These are phyloP conservation scores for Cremastobaeus sp. DNA, from an alignment of 2,888 invertebrate genomes.

Conservation along the genomic window DNA sequence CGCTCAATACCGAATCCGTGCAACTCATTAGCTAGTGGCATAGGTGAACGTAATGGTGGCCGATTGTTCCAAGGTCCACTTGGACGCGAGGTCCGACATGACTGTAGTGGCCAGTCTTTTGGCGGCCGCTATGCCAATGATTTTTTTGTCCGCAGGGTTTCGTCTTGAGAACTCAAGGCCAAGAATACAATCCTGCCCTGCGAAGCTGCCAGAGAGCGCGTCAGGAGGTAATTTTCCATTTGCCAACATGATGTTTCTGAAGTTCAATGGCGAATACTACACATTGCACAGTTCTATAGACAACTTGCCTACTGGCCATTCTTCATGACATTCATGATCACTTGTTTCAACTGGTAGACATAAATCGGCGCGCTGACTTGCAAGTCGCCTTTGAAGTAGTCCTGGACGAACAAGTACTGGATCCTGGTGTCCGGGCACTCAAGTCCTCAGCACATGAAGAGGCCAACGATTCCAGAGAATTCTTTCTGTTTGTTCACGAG, in stretches of 20 bases:
- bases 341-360: slow-evolving; percentile 85
- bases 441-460: slow-evolving; percentile 88
- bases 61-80: slow-evolving; percentile 94
- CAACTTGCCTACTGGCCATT: slow-evolving; percentile 92
- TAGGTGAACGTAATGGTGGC: slow-evolving; percentile 97
- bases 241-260: slow-evolving; percentile 98
- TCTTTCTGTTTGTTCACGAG: slow-evolving; percentile 85
- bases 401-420: slow-evolving; percentile 85
- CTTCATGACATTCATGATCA: slow-evolving; percentile 91
- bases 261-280: slow-evolving; percentile 96
- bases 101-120: slow-evolving; percentile 94
- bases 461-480: slow-evolving; percentile 84
- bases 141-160: slow-evolving; percentile 85
- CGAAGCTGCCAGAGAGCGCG: slow-evolving; percentile 93
- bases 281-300: slow-evolving; percentile 91
- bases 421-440: slow-evolving; percentile 26
- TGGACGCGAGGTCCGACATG: slow-evolving; percentile 88
- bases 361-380: slow-evolving; percentile 81
- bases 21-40: slow-evolving; percentile 93
- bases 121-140: slow-evolving; percentile 96
- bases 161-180: slow-evolving; percentile 96
- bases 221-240: slow-evolving; percentile 98
- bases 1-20: slow-evolving; percentile 91
- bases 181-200: slow-evolving; percentile 94
- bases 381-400: slow-evolving; percentile 82